Conservation (phyloP, 2,888 invertebrate genomes). For the Keiferia lycopersicella region DNA sequence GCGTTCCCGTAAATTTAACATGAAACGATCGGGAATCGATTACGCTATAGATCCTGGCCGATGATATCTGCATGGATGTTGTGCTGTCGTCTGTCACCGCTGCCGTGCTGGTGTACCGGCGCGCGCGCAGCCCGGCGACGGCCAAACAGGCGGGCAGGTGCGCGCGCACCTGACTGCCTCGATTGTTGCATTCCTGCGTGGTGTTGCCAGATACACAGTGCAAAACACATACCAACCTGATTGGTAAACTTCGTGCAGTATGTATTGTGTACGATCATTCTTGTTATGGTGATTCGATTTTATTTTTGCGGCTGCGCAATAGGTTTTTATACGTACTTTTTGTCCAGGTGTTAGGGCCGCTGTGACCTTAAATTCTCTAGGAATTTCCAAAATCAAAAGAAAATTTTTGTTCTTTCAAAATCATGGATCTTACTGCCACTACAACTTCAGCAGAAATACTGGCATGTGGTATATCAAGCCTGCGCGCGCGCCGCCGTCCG, state of each 20-base stretch:
- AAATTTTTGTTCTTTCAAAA: too few species aligned
- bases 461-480: background rate
- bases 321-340: too few species aligned
- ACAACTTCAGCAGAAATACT: background rate
- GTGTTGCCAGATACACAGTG: slow-evolving; percentile 1
- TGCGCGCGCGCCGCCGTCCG: slow-evolving; percentile 28
- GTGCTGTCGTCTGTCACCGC: slow-evolving; percentile 46
- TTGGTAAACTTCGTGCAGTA: too few species aligned
- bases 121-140: background rate
- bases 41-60: slow-evolving; percentile 3
- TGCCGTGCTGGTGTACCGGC: slow-evolving; percentile 17
- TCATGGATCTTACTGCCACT: too few species aligned
- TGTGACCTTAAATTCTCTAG: too few species aligned
- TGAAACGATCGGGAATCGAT: slow-evolving; percentile 13
- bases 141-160: slow-evolving; percentile 58
- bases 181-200: slow-evolving; percentile 56
- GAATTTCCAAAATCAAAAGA: too few species aligned
- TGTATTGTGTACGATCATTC: too few species aligned
- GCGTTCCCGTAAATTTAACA: background rate
- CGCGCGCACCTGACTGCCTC: slow-evolving; percentile 59
- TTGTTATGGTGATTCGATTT: too few species aligned
- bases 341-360: too few species aligned
- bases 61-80: slow-evolving; percentile 35
- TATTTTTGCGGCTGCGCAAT: too few species aligned
- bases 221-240: background rate